Evolutionary conservation across 2,888 invertebrate species (phyloP).

Genomic region (Tinea trinotella): DNA sequence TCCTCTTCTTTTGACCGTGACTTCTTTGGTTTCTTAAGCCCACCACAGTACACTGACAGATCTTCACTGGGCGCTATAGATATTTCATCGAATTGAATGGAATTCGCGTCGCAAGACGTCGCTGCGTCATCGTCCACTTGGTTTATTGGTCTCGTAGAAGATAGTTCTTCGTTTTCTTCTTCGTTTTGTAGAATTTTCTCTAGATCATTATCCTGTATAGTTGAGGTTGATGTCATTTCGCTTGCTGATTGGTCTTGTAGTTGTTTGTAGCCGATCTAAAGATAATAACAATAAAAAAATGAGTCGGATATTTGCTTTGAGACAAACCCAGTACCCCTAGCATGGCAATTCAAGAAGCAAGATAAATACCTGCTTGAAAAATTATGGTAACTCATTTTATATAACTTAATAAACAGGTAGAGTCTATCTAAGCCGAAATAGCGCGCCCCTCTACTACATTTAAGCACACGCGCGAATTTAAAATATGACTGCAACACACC

Average conservation of each 20-base stretch:
- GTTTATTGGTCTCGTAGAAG: background rate
- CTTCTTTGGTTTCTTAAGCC: slow-evolving; percentile 48
- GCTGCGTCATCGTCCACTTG: slow-evolving; percentile 36
- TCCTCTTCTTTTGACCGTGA: slow-evolving; percentile 36
- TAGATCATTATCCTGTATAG: slow-evolving; percentile 34
- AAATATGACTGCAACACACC: too few relatives aligned
- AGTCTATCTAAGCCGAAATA: too few relatives aligned
- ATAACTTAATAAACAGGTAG: too few relatives aligned
- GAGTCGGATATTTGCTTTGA: too few relatives aligned
- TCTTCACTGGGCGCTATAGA: slow-evolving; percentile 51
- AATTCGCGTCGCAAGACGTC: slow-evolving; percentile 50
- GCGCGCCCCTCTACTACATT: too few relatives aligned
- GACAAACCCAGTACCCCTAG: too few relatives aligned
- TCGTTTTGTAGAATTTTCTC: slow-evolving; percentile 23
- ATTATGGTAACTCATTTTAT: too few relatives aligned
- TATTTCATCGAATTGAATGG: slow-evolving; percentile 41
- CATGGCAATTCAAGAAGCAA: background rate
- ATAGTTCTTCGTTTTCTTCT: background rate
- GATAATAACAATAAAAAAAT: too few relatives aligned
- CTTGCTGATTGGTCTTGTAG: slow-evolving; percentile 36
- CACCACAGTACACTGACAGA: slow-evolving; percentile 45
- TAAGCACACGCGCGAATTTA: too few relatives aligned
- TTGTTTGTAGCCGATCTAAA: slow-evolving; percentile 42
- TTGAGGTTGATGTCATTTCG: slow-evolving; percentile 40
- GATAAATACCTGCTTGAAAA: too few relatives aligned